Evolutionary conservation across 2,113 vertebrate genomes (phyloP).

Genomic region (Lepus timidus): DNA sequence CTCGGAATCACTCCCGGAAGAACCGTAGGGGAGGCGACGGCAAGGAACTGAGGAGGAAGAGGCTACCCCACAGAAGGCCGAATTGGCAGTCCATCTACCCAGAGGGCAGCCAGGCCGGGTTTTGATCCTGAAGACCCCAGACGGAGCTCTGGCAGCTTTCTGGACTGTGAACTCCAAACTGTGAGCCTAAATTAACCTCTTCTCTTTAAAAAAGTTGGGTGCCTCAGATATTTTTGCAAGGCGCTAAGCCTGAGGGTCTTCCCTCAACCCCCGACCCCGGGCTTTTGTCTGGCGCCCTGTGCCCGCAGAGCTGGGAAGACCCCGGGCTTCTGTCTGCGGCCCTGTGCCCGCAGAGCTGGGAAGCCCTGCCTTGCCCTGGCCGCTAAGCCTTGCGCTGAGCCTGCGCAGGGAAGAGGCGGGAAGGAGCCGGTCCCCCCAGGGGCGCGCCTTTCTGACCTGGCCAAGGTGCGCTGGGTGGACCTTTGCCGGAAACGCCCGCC

Average conservation of each 20-base stretch:
- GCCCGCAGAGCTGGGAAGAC: neutral
- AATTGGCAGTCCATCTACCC: fast-evolving
- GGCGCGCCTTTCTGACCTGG: constrained; percentile 5
- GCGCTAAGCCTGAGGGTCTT: neutral
- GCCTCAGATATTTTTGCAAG: no score
- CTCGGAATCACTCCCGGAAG: neutral
- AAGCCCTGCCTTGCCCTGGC: neutral
- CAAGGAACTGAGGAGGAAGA: neutral
- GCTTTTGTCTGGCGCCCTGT: neutral
- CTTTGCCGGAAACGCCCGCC: constrained; percentile 51
- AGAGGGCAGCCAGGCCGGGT: neutral
- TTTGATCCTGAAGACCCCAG: fast-evolving
- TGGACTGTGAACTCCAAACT: no score
- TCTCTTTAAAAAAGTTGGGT: no score
- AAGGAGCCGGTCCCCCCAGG: neutral
- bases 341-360: neutral
- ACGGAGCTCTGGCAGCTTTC: no score
- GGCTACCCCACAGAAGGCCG: neutral
- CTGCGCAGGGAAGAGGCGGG: neutral
- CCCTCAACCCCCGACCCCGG: neutral
- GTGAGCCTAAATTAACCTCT: no score
- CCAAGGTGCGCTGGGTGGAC: neutral
- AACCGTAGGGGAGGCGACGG: neutral
- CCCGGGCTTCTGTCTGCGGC: neutral
- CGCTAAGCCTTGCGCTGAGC: neutral